A percentile compares a stretch with the other conserved stretches of the same genome.
These are phyloP conservation scores for Tinea pellionella DNA, from an alignment of 2,888 invertebrate species.

Conservation along the genomic window DNA sequence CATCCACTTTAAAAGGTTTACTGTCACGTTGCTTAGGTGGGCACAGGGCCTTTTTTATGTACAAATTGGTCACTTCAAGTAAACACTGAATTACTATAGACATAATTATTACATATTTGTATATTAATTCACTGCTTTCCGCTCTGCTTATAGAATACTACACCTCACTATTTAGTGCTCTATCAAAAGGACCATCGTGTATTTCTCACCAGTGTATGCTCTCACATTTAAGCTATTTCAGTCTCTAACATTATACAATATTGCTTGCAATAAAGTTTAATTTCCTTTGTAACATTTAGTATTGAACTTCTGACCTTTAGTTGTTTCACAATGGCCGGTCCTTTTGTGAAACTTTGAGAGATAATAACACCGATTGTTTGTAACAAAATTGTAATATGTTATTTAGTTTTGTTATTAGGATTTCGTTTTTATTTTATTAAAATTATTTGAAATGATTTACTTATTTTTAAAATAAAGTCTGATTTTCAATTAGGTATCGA, in stretches of 20 bases:
- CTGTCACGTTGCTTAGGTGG: no score
- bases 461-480: no score
- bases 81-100: no score
- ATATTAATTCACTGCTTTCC: background rate
- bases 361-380: background rate
- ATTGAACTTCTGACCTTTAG: constrained; percentile 34
- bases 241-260: background rate
- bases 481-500: no score
- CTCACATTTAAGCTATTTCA: background rate
- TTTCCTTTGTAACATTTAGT: background rate
- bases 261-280: background rate
- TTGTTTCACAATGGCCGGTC: constrained; percentile 36
- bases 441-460: no score
- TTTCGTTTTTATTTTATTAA: no score
- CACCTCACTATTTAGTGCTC: background rate
- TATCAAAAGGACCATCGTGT: constrained; percentile 14
- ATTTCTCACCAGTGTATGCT: constrained; percentile 6
- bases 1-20: no score
- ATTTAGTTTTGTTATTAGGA: background rate
- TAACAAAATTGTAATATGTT: background rate
- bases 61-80: no score
- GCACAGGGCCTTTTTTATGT: no score
- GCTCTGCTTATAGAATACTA: background rate
- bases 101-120: no score
- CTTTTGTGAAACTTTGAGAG: constrained; percentile 3